A percentile compares a stretch with the other conserved stretches of the same genome.
Evolutionary conservation across 2,888 invertebrate species (phyloP).

Genomic region (Conomelus anceps): DNA sequence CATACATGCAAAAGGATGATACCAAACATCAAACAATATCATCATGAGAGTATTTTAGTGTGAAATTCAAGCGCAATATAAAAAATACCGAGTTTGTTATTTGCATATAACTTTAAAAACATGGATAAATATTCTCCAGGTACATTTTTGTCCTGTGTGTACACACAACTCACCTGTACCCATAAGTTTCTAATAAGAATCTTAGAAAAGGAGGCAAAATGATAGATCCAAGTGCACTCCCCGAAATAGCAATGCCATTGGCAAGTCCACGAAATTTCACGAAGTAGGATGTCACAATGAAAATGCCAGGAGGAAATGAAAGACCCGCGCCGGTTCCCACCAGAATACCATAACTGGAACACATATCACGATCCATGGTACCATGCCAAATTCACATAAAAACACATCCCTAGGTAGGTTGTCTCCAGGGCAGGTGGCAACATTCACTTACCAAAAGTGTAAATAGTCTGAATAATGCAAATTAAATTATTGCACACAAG

Average conservation of each 20-base stretch:
- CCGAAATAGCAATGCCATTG: constrained; percentile 83
- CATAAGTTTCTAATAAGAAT: constrained; percentile 62
- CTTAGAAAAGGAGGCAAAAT: constrained; percentile 72
- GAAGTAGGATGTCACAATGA: constrained; percentile 84
- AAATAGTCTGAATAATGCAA: too few relatives aligned
- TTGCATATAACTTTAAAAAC: too few relatives aligned
- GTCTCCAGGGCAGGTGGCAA: too few relatives aligned
- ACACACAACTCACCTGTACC: constrained; percentile 55
- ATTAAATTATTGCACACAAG: too few relatives aligned
- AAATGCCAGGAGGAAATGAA: constrained; percentile 82
- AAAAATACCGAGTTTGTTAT: neutral
- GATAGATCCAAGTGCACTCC: constrained; percentile 79
- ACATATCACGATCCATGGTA: constrained; percentile 4
- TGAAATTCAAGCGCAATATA: too few relatives aligned
- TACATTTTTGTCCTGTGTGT: constrained; percentile 2
- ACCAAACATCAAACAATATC: neutral
- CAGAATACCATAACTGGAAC: constrained; percentile 66
- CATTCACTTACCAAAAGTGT: too few relatives aligned
- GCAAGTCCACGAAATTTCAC: constrained; percentile 70
- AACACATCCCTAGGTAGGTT: too few relatives aligned
- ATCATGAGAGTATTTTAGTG: too few relatives aligned
- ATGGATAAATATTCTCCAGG: neutral
- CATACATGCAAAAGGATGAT: neutral
- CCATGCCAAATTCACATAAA: neutral
- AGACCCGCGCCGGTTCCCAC: constrained; percentile 79